Evolutionary conservation across 2,888 invertebrate species (phyloP).

Genomic region (Sympetrum striolatum): DNA sequence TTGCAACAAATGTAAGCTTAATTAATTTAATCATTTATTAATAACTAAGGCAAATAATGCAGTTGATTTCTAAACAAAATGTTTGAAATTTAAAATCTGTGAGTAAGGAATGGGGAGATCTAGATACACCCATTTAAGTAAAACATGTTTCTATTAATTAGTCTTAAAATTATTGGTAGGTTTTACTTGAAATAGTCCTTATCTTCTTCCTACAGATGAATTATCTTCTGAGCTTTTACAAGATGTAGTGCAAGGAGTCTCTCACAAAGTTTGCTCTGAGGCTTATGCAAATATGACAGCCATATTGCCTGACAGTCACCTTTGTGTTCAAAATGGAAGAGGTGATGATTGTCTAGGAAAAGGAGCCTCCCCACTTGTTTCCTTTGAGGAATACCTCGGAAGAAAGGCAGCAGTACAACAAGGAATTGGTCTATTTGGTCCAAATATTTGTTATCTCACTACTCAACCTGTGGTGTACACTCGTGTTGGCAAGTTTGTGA

Average conservation of each 20-base stretch:
- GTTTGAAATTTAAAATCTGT: too few species aligned
- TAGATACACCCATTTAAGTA: too few species aligned
- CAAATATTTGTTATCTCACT: slow-evolving; percentile 49
- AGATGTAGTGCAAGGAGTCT: background rate
- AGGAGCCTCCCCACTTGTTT: background rate
- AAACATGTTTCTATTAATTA: too few species aligned
- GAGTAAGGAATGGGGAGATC: too few species aligned
- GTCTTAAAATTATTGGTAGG: too few species aligned
- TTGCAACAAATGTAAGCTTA: too few species aligned
- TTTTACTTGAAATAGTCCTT: background rate
- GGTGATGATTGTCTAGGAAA: background rate
- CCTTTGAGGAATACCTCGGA: background rate
- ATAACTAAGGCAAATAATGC: too few species aligned
- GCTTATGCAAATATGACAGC: background rate
- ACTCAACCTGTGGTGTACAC: slow-evolving; percentile 51
- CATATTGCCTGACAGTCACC: background rate
- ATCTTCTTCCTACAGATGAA: background rate
- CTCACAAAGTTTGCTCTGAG: background rate
- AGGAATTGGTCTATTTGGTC: slow-evolving; percentile 50
- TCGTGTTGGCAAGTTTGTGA: slow-evolving; percentile 48
- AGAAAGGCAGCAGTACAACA: slow-evolving; percentile 34
- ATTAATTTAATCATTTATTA: too few species aligned
- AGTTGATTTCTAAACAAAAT: too few species aligned
- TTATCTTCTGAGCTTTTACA: background rate
- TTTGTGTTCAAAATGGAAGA: background rate